These are phyloP conservation scores for Zelostemma sp. DNA, from an alignment of 1,140 invertebrate species.

Conservation along the genomic window DNA sequence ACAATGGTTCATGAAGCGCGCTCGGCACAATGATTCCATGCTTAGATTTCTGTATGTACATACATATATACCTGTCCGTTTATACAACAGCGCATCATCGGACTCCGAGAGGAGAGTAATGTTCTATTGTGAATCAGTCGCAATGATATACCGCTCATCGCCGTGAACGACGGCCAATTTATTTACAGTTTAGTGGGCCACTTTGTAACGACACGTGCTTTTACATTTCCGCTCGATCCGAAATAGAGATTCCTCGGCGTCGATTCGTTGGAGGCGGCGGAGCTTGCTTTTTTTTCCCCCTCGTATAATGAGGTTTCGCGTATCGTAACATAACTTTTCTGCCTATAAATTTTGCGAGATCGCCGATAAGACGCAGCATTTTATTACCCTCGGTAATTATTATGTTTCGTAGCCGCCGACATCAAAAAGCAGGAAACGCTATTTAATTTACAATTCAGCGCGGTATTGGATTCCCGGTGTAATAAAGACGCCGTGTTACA, in stretches of 20 bases:
- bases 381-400: constrained; percentile 4
- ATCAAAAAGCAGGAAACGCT: constrained; percentile 3
- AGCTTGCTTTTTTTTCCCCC: neutral
- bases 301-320: neutral
- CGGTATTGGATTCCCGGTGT: too few species aligned
- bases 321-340: constrained; percentile 4
- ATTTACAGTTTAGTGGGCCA: constrained; percentile 28
- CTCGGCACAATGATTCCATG: too few species aligned
- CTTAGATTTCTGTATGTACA: neutral
- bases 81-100: constrained; percentile 14
- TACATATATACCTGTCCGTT: neutral
- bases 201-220: constrained; percentile 5
- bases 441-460: neutral
- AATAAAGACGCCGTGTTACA: too few species aligned
- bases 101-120: constrained; percentile 31
- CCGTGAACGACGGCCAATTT: constrained; percentile 36
- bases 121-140: constrained; percentile 56
- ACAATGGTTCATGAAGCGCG: neutral
- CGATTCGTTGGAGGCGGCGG: neutral
- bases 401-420: constrained; percentile 3
- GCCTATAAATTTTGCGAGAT: neutral
- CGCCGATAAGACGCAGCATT: neutral
- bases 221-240: neutral
- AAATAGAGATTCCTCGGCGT: constrained; percentile 2
- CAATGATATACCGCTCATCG: constrained; percentile 50